These are phyloP conservation scores for Hypolimnas misippus DNA, from an alignment of 2,888 invertebrate genomes.

Conservation along the genomic window DNA sequence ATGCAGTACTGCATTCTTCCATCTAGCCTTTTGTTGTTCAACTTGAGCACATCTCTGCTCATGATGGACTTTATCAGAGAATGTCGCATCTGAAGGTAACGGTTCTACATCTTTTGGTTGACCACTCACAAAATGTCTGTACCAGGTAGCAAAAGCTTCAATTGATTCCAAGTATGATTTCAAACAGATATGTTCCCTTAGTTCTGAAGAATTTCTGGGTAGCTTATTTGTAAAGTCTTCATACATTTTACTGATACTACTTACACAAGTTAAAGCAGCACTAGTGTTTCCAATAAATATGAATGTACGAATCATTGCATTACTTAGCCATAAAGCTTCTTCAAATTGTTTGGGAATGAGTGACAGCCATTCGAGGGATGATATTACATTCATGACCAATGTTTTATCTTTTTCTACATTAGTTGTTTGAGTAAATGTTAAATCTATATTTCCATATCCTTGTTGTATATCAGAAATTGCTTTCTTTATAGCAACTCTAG, in stretches of 20 bases:
- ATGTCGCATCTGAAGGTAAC: slow-evolving; percentile 85
- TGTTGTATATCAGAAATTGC: slow-evolving; percentile 78
- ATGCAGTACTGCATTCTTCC: slow-evolving; percentile 87
- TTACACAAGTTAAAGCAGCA: slow-evolving; percentile 90
- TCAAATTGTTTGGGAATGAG: slow-evolving; percentile 90
- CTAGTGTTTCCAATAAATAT: slow-evolving; percentile 91
- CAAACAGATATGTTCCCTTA: slow-evolving; percentile 94
- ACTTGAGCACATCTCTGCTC: slow-evolving; percentile 93
- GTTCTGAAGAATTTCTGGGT: slow-evolving; percentile 67
- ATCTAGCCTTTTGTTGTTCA: slow-evolving; percentile 90
- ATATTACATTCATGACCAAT: slow-evolving; percentile 69
- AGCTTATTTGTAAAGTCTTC: slow-evolving; percentile 68
- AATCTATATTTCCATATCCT: slow-evolving; percentile 77
- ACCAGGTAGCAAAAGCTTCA: slow-evolving; percentile 96
- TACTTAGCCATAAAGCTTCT: slow-evolving; percentile 94
- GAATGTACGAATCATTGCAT: slow-evolving; percentile 93
- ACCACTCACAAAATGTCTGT: slow-evolving; percentile 90
- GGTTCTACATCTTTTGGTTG: slow-evolving; percentile 89
- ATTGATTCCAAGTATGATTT: slow-evolving; percentile 94
- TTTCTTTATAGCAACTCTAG: slow-evolving; percentile 92
- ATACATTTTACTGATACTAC: slow-evolving; percentile 66
- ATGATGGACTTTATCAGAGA: slow-evolving; percentile 94
- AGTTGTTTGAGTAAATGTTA: slow-evolving; percentile 87
- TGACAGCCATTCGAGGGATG: slow-evolving; percentile 93
- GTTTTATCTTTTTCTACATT: slow-evolving; percentile 79